Evolutionary conservation across 2,113 vertebrate genomes (phyloP).

Genomic region (Bos indicus): DNA sequence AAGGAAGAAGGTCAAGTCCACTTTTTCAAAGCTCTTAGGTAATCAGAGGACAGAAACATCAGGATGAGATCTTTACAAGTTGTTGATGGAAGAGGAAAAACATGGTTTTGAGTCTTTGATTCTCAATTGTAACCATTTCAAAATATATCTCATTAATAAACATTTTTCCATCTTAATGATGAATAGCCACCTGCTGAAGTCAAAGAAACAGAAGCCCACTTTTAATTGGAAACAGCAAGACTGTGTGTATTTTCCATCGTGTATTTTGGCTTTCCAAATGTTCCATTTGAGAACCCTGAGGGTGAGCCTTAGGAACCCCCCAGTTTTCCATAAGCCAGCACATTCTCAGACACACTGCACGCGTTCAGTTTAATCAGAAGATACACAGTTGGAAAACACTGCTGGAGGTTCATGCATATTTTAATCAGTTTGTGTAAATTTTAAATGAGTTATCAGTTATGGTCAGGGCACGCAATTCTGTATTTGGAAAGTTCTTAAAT

Average conservation of each 20-base stretch:
- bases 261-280: constrained; percentile 55
- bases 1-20: neutral
- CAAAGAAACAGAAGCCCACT: constrained; percentile 37
- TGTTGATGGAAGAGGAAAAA: neutral
- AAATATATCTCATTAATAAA: constrained; percentile 28
- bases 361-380: constrained; percentile 67
- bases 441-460: constrained; percentile 72
- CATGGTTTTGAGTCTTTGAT: neutral
- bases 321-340: neutral
- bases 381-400: constrained; percentile 50
- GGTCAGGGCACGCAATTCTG: constrained; percentile 6
- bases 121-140: neutral
- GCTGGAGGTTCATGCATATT: constrained; percentile 52
- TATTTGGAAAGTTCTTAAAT: constrained; percentile 53
- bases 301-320: constrained; percentile 28
- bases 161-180: neutral
- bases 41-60: constrained; percentile 35
- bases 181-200: neutral
- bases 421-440: constrained; percentile 72
- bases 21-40: constrained; percentile 2
- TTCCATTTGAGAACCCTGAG: constrained; percentile 16
- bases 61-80: neutral
- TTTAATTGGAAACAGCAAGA: constrained; percentile 31
- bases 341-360: constrained; percentile 41
- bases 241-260: constrained; percentile 46